Evolutionary conservation across 2,888 invertebrate genomes (phyloP).

Genomic region (Tachina fera): DNA sequence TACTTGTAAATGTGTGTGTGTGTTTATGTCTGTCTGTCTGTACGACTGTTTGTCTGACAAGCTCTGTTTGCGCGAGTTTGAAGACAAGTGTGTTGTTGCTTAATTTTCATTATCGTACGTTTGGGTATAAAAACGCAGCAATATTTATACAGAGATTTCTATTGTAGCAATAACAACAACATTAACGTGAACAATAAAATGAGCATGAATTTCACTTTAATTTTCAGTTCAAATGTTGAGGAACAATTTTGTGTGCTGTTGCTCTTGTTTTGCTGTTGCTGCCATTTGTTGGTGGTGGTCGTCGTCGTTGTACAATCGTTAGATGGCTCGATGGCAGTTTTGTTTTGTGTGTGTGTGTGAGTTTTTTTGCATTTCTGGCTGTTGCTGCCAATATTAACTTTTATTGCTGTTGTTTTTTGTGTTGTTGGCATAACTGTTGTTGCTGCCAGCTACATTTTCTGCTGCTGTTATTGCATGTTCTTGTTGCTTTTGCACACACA

Average conservation of each 20-base stretch:
- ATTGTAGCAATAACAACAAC: constrained; percentile 26
- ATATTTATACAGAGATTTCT: constrained; percentile 62
- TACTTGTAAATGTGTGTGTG: background rate
- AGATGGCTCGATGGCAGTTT: constrained; percentile 40
- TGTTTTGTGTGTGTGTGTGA: background rate
- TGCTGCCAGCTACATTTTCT: constrained; percentile 61
- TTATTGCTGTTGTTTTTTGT: constrained; percentile 56
- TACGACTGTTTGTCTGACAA: background rate
- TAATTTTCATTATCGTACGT: constrained; percentile 62
- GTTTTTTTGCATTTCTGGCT: constrained; percentile 48
- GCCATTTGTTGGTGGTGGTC: constrained; percentile 36
- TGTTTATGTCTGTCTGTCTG: background rate
- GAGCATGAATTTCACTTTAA: constrained; percentile 57
- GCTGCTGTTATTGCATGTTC: constrained; percentile 61
- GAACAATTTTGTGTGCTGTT: constrained; percentile 48
- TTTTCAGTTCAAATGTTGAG: constrained; percentile 62
- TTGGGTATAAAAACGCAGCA: constrained; percentile 55
- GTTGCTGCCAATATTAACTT: constrained; percentile 69
- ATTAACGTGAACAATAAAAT: constrained; percentile 45
- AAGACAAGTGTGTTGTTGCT: constrained; percentile 39
- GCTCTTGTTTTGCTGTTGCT: constrained; percentile 49
- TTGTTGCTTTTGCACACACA: constrained; percentile 59
- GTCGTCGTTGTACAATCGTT: constrained; percentile 51
- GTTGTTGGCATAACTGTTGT: constrained; percentile 48
- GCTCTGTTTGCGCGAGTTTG: constrained; percentile 16